Conservation (phyloP, 2,888 invertebrate genomes). For the Toxonevra muliebris region DNA sequence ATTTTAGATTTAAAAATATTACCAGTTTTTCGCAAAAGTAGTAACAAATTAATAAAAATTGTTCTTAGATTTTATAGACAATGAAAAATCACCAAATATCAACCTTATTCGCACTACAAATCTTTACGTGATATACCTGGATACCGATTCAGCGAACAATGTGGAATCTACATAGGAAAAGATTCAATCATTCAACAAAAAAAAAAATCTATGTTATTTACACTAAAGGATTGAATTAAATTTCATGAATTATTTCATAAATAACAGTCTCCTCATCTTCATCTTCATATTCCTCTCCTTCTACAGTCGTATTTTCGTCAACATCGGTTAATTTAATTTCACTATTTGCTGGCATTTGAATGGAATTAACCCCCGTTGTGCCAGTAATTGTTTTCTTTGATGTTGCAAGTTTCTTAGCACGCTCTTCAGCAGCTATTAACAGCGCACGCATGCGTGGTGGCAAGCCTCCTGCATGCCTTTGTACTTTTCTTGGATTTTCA, state of each 20-base stretch:
- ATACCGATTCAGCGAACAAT: too few species aligned
- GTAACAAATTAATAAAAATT: too few species aligned
- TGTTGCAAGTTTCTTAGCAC: conserved; percentile 6
- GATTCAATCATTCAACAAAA: too few species aligned
- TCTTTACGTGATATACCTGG: too few species aligned
- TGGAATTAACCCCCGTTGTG: too few species aligned
- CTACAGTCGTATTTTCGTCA: neutral
- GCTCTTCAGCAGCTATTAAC: conserved; percentile 32
- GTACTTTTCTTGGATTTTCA: conserved; percentile 38
- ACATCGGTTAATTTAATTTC: neutral
- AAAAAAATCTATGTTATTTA: too few species aligned
- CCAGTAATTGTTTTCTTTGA: neutral
- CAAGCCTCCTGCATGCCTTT: conserved; percentile 29
- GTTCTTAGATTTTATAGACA: too few species aligned
- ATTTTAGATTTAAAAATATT: too few species aligned
- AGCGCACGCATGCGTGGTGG: conserved; percentile 31
- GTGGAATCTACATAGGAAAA: too few species aligned
- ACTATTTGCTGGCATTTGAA: neutral
- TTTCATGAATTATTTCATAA: conserved; percentile 44
- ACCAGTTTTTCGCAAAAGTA: too few species aligned
- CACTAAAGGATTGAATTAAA: conserved; percentile 20
- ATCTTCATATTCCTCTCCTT: conserved; percentile 20
- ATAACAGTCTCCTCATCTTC: conserved; percentile 42
- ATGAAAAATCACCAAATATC: too few species aligned
- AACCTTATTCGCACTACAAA: too few species aligned